A percentile compares a stretch with the other conserved stretches of the same genome.
phyloP scores from a whole-genome alignment of 2,888 invertebrate species.

The Agelastica alni region DNA sequence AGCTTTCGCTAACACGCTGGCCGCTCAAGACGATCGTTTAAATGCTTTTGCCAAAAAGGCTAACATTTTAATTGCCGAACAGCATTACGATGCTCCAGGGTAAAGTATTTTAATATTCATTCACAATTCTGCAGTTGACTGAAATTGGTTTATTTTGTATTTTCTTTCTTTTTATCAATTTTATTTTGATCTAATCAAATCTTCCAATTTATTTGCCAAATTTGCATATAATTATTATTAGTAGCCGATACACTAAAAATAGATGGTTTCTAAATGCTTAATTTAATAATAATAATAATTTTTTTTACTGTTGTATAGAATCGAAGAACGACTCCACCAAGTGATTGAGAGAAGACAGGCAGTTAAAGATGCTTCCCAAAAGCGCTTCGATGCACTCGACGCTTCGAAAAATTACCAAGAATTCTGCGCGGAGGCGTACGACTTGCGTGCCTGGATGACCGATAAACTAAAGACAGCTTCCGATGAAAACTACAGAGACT shows the following conservation, averaged over 20 bases:
- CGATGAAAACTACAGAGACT: constrained; percentile 90
- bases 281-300: too few relatives aligned
- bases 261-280: too few relatives aligned
- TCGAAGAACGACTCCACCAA: constrained; percentile 72
- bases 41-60: constrained; percentile 83
- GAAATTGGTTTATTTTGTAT: too few relatives aligned
- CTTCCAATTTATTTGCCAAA: too few relatives aligned
- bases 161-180: too few relatives aligned
- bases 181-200: too few relatives aligned
- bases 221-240: too few relatives aligned
- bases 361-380: constrained; percentile 75
- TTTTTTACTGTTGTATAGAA: constrained; percentile 56
- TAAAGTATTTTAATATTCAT: constrained; percentile 53
- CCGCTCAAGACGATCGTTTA: constrained; percentile 91
- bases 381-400: constrained; percentile 73
- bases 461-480: constrained; percentile 91
- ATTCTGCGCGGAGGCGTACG: constrained; percentile 90
- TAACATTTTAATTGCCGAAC: constrained; percentile 74
- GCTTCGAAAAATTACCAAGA: constrained; percentile 90
- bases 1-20: constrained; percentile 89
- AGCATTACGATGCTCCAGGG: constrained; percentile 82
- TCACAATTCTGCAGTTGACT: too few relatives aligned
- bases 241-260: too few relatives aligned
- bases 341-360: constrained; percentile 75
- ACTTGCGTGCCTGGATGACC: constrained; percentile 85